Percentiles rank a stretch among this genome's conserved stretches.
phyloP scores from a whole-genome alignment of 2,888 invertebrate species.

The Pachymerium ferrugineum region DNA sequence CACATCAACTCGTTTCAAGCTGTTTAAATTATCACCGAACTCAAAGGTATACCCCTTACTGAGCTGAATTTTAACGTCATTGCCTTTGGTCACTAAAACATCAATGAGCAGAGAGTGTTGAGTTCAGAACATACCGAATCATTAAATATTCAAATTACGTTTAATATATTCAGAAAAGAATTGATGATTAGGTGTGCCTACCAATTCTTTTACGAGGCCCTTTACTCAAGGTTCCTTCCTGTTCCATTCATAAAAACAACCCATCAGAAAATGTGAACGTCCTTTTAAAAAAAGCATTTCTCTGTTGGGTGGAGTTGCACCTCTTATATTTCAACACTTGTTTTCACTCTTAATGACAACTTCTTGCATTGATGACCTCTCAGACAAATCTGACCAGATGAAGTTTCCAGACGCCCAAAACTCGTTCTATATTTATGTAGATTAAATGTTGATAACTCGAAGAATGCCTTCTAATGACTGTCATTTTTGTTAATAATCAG shows the following conservation, averaged over 20 bases:
- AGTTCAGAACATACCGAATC: neutral
- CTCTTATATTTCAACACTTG: neutral
- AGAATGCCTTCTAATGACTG: conserved; percentile 1
- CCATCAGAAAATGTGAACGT: neutral
- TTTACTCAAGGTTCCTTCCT: conserved; percentile 6
- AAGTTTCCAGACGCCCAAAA: neutral
- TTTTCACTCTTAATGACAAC: neutral
- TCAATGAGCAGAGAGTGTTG: neutral
- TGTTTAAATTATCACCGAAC: neutral
- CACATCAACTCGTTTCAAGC: neutral
- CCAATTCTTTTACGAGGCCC: conserved; percentile 3
- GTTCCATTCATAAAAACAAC: conserved; percentile 15
- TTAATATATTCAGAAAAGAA: neutral
- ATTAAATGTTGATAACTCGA: neutral
- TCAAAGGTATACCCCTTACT: neutral
- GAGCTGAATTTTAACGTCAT: neutral
- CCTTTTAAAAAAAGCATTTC: conserved; percentile 4
- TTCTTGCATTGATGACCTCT: conserved; percentile 14
- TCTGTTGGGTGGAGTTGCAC: neutral
- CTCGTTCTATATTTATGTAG: neutral
- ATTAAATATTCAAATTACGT: neutral
- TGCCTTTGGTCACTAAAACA: neutral
- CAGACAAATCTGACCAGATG: neutral
- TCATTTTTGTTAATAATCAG: neutral
- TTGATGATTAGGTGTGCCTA: conserved; percentile 6